Evolutionary conservation across 2,888 invertebrate species (phyloP).

Genomic region (Isotomurus palustris): DNA sequence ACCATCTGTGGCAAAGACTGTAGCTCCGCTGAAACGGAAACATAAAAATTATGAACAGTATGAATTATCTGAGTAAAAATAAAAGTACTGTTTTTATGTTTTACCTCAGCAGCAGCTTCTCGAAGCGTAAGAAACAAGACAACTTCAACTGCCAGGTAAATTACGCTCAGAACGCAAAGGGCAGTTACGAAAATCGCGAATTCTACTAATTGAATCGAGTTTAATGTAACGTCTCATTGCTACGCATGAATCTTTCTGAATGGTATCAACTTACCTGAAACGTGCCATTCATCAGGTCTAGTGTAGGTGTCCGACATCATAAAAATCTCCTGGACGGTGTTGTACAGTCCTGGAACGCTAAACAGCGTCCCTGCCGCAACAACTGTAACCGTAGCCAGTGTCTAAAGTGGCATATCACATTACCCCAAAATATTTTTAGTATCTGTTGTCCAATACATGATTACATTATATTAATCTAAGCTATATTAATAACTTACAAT

Average conservation of each 20-base stretch:
- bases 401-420: slow-evolving; percentile 23
- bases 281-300: slow-evolving; percentile 27
- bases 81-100: slow-evolving; percentile 3
- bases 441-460: neutral
- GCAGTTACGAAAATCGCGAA: slow-evolving; percentile 34
- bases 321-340: slow-evolving; percentile 33
- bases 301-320: slow-evolving; percentile 22
- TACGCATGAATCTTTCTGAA: neutral
- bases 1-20: slow-evolving; percentile 34
- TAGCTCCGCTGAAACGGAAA: slow-evolving; percentile 30
- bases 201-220: slow-evolving; percentile 14
- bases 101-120: slow-evolving; percentile 35
- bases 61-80: neutral
- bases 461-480: neutral
- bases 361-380: slow-evolving; percentile 23
- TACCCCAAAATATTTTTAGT: neutral
- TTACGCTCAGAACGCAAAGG: slow-evolving; percentile 24
- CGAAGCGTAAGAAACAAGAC: slow-evolving; percentile 33
- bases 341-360: slow-evolving; percentile 35
- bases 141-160: slow-evolving; percentile 37
- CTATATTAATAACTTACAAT: slow-evolving; percentile 27
- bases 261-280: slow-evolving; percentile 25
- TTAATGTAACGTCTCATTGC: neutral
- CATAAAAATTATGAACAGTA: slow-evolving; percentile 5
- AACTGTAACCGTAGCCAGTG: slow-evolving; percentile 30